These are phyloP conservation scores for Vanessa atalanta DNA, from an alignment of 1,140 invertebrate genomes.

Conservation along the genomic window DNA sequence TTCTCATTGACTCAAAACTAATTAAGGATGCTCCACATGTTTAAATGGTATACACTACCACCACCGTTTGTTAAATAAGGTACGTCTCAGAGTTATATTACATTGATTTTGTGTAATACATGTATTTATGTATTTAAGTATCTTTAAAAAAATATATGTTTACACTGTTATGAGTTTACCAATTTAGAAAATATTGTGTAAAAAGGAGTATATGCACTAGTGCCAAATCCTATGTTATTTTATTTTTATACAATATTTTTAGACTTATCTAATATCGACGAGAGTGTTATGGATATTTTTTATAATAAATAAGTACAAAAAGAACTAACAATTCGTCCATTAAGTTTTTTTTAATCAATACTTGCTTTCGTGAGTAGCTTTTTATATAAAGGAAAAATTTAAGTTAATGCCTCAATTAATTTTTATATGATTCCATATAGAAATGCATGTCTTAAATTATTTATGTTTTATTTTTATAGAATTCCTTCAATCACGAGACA, in stretches of 20 bases:
- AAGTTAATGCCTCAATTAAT: slow-evolving; percentile 57
- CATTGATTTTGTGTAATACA: slow-evolving; percentile 72
- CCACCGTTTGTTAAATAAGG: slow-evolving; percentile 77
- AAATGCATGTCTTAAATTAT: slow-evolving; percentile 66
- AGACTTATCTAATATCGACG: slow-evolving; percentile 49
- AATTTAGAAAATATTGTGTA: slow-evolving; percentile 35
- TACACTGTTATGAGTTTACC: slow-evolving; percentile 29
- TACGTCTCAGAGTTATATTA: slow-evolving; percentile 75
- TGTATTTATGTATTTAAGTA: slow-evolving; percentile 66
- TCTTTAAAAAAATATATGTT: slow-evolving; percentile 34
- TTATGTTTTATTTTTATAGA: slow-evolving; percentile 59
- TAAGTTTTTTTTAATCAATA: slow-evolving; percentile 54
- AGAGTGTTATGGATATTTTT: slow-evolving; percentile 77
- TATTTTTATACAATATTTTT: slow-evolving; percentile 35
- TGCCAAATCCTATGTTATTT: slow-evolving; percentile 57
- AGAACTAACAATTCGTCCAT: slow-evolving; percentile 48
- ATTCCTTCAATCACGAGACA: slow-evolving; percentile 48
- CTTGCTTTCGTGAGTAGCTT: slow-evolving; percentile 75
- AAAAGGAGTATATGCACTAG: slow-evolving; percentile 57
- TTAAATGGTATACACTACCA: slow-evolving; percentile 77
- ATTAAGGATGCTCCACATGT: slow-evolving; percentile 79
- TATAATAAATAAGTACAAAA: slow-evolving; percentile 50
- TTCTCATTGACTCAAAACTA: slow-evolving; percentile 79
- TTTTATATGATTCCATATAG: slow-evolving; percentile 64
- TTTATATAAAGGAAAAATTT: slow-evolving; percentile 55